A percentile compares a stretch with the other conserved stretches of the same genome.
Evolutionary conservation across 2,888 invertebrate genomes (phyloP).

Genomic region (Hirtodrosophila alboralis): DNA sequence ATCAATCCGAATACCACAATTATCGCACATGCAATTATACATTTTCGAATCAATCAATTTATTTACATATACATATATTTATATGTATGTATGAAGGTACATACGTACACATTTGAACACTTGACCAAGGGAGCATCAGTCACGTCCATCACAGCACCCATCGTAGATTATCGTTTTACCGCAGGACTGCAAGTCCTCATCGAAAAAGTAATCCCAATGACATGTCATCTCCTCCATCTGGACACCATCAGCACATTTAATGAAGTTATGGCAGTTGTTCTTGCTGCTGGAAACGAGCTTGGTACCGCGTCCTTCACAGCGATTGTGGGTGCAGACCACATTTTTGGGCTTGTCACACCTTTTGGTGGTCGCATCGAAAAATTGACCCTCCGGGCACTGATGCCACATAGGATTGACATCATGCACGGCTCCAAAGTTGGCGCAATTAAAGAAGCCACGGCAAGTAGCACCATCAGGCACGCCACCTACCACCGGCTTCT

Average conservation of each 20-base stretch:
- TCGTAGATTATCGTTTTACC: conserved; percentile 58
- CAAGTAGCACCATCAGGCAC: conserved; percentile 70
- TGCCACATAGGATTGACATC: conserved; percentile 74
- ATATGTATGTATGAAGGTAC: too few relatives aligned
- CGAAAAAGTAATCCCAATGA: conserved; percentile 73
- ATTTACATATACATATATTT: not conserved
- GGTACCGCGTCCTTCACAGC: conserved; percentile 81
- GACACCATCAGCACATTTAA: conserved; percentile 59
- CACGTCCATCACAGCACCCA: conserved; percentile 66
- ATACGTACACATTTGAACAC: too few relatives aligned
- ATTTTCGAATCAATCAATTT: too few relatives aligned
- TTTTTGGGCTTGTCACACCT: conserved; percentile 54
- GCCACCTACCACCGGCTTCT: conserved; percentile 25
- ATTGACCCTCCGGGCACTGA: conserved; percentile 71
- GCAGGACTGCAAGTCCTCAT: conserved; percentile 71
- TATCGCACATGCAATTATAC: too few relatives aligned
- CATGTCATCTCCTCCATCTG: conserved; percentile 53
- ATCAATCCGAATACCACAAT: too few relatives aligned
- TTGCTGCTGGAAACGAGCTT: conserved; percentile 62
- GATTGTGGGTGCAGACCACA: conserved; percentile 69
- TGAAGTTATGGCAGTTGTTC: conserved; percentile 75
- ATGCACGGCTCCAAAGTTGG: conserved; percentile 32
- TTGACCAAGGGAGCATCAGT: too few relatives aligned
- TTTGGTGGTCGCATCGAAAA: conserved; percentile 56
- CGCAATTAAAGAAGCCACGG: conserved; percentile 77